phyloP scores from a whole-genome alignment of 1,140 invertebrate species.

The Diorhabda elongata region DNA sequence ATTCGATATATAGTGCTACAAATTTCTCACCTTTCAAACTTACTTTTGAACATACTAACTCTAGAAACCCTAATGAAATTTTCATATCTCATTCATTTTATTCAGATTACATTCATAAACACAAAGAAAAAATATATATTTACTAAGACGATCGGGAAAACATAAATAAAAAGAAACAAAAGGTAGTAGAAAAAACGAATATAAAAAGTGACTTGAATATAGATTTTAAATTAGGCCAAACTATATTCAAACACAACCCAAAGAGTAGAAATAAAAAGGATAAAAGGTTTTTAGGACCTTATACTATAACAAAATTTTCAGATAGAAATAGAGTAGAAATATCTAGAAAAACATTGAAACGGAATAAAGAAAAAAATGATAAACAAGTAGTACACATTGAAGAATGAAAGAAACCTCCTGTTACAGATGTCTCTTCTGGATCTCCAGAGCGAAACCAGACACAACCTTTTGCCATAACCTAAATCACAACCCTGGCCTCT shows the following conservation, averaged over 20 bases:
- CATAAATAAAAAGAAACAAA: not conserved
- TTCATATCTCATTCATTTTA: not conserved
- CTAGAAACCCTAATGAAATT: not conserved
- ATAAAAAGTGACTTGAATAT: not conserved
- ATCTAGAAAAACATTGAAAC: not conserved
- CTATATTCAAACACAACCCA: too few relatives aligned
- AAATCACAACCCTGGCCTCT: not conserved
- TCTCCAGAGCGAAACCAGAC: too few relatives aligned
- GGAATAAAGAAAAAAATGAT: not conserved
- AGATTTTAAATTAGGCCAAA: too few relatives aligned
- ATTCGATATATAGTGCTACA: slow-evolving; percentile 18
- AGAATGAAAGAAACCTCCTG: not conserved
- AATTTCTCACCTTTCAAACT: slow-evolving; percentile 21
- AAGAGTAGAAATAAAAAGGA: too few relatives aligned
- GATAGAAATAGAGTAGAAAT: not conserved
- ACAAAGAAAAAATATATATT: not conserved
- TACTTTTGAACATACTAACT: slow-evolving; percentile 13
- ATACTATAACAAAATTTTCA: not conserved
- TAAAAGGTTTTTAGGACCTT: not conserved
- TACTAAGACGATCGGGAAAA: not conserved
- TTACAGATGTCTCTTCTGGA: not conserved
- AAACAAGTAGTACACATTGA: not conserved
- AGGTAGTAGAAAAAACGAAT: not conserved
- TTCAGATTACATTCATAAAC: not conserved
- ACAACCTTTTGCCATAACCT: too few relatives aligned